Base-by-base conservation (phyloP, 2,797 vertebrate genomes). In the Typhlichthys eigenmanni region DNA sequence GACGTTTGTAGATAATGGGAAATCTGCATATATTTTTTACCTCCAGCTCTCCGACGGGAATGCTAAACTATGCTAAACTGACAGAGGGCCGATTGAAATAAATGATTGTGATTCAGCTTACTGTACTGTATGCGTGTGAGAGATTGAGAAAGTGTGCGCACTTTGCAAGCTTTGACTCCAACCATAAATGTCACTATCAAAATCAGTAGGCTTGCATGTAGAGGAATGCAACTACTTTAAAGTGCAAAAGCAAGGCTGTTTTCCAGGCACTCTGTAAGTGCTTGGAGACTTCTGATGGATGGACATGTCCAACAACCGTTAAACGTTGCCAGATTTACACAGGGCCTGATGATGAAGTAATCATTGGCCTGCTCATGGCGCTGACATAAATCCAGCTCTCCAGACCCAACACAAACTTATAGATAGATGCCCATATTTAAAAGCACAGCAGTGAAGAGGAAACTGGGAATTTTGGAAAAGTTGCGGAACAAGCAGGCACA, bases 81-180 rank as follows among this genome's bases (percentile, higher is more conserved):
- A 84, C 87, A 84, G 76, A 69, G 64, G 62, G 67, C 61, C 54
- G 55, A 84, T 79, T 78, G 78, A 82, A 88, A 85, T 82, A 82
- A 81, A 87, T 83, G 73, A 82, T 68, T 53, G 49, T 63, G 66
- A 54, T 78, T 81, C 46, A 55, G 78, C 76, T 58, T 9, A 65
- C 75, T 68, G 19, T 53, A 71, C 68, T 71, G 24, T 54, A 10
- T 54, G 52, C 11, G 17, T 11, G 52, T 45, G 58, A n/a, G 49
- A 32, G 55, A 48, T 13, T 47, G 51, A 56, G 14, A 56, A 0
- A 58, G 61, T 11, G 34, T 5, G 16, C 47, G 13, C 6, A 32
- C 14, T 29, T 7, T n/a, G n/a, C 11, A 11, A 51, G 55, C 10
- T 7, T 9, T n/a, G 17, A 7, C 7, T 62, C 43, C 16, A 46